Conservation (phyloP, 92 coral and sea anemone genomes). For the Blastomussa wellsi region DNA sequence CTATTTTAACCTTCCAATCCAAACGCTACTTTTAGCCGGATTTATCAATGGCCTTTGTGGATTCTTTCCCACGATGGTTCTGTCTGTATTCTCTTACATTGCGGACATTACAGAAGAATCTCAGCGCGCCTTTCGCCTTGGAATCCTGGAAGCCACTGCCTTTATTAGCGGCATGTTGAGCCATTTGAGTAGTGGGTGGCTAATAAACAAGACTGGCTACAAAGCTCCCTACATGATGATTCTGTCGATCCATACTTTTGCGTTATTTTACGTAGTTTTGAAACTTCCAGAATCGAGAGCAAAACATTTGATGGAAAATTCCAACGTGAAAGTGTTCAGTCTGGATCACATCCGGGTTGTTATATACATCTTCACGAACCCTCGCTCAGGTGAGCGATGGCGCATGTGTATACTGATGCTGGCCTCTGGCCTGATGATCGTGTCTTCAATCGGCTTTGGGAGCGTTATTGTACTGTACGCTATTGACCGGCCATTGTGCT, state of each 20-base stretch:
- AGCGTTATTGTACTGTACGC: slow-evolving; percentile 95
- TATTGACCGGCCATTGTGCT: slow-evolving; percentile 89
- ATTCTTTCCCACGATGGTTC: slow-evolving; percentile 90
- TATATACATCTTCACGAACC: slow-evolving; percentile 69
- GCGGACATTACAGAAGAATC: slow-evolving; percentile 92
- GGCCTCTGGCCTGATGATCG: slow-evolving; percentile 91
- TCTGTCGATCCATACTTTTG: slow-evolving; percentile 75
- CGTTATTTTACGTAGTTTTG: slow-evolving; percentile 83
- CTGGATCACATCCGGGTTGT: slow-evolving; percentile 80
- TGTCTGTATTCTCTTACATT: slow-evolving; percentile 90
- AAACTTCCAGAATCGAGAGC: slow-evolving; percentile 90
- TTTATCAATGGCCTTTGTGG: slow-evolving; percentile 92
- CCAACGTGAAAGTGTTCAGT: slow-evolving; percentile 62
- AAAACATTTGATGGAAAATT: slow-evolving; percentile 51
- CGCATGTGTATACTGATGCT: slow-evolving; percentile 79
- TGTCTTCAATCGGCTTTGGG: slow-evolving; percentile 93
- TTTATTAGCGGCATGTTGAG: slow-evolving; percentile 96
- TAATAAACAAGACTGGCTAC: slow-evolving; percentile 85
- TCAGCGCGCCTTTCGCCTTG: slow-evolving; percentile 97
- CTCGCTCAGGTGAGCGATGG: slow-evolving; percentile 77
- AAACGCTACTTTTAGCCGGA: slow-evolving; percentile 79
- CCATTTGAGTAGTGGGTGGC: slow-evolving; percentile 93
- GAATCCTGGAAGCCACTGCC: slow-evolving; percentile 88
- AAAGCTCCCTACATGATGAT: slow-evolving; percentile 84
- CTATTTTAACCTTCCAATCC: slow-evolving; percentile 75